Evolutionary conservation across 2,888 invertebrate species (phyloP).

Genomic region (Trichogramma evanescens): DNA sequence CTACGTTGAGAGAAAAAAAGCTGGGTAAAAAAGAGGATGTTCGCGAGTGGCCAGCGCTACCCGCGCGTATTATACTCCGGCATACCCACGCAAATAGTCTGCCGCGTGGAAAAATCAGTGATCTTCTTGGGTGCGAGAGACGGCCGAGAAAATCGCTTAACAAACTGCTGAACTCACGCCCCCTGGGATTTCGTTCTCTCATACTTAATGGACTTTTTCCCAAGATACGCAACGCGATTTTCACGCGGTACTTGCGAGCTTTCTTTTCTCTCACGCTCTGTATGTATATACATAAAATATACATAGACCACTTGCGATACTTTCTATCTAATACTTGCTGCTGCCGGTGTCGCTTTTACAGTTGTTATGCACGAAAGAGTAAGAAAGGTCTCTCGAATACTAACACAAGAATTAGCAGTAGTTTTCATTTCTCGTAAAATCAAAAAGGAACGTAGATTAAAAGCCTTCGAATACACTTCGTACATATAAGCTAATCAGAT

Average conservation of each 20-base stretch:
- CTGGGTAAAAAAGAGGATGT: too few species aligned
- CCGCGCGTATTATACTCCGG: too few species aligned
- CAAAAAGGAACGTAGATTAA: too few species aligned
- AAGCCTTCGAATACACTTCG: too few species aligned
- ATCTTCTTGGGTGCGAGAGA: too few species aligned
- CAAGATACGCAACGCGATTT: slow-evolving; percentile 34
- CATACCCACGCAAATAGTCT: too few species aligned
- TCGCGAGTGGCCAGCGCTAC: too few species aligned
- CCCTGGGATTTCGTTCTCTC: slow-evolving; percentile 40
- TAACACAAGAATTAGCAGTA: slow-evolving; percentile 6
- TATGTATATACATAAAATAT: background rate
- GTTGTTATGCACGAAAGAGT: background rate
- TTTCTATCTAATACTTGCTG: too few species aligned
- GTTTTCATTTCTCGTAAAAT: background rate
- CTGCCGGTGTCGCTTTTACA: background rate
- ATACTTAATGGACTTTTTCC: slow-evolving; percentile 39
- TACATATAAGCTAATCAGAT: too few species aligned
- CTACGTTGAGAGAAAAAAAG: too few species aligned
- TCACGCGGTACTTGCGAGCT: slow-evolving; percentile 13
- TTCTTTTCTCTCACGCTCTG: slow-evolving; percentile 17
- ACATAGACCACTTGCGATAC: background rate
- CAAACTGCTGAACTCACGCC: slow-evolving; percentile 44
- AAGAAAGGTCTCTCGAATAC: background rate
- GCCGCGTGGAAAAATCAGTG: too few species aligned
- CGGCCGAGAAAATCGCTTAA: slow-evolving; percentile 33